These are phyloP conservation scores for Mustela lutreola DNA, from an alignment of 2,113 vertebrate species.

Conservation along the genomic window DNA sequence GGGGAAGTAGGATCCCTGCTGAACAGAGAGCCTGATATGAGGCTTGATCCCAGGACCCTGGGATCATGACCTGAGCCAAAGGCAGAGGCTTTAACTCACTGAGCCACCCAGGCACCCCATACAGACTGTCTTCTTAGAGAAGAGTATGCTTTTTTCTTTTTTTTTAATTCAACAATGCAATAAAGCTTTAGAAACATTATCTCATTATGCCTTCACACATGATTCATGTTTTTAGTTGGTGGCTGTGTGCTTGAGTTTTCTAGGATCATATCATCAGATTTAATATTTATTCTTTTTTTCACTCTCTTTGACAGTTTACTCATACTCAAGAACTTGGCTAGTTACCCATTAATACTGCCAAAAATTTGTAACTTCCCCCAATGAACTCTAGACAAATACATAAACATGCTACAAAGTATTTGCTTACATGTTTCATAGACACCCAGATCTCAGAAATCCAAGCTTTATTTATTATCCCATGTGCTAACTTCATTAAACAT, in stretches of 20 bases:
- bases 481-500: not conserved
- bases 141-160: not conserved
- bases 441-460: not conserved
- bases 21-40: too few relatives aligned
- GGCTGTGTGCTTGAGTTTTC: not conserved
- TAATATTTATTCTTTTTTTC: not conserved
- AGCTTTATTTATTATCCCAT: not conserved
- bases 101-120: not conserved
- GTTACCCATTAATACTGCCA: not conserved
- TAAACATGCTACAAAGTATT: not conserved
- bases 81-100: too few relatives aligned
- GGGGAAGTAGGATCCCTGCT: too few relatives aligned
- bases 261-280: not conserved
- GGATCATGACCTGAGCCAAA: too few relatives aligned
- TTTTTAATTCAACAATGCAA: not conserved
- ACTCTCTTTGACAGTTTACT: not conserved
- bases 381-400: not conserved
- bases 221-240: not conserved
- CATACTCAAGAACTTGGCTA: not conserved
- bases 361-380: not conserved
- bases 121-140: not conserved
- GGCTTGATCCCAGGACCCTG: too few relatives aligned
- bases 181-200: not conserved
- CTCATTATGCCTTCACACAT: not conserved
- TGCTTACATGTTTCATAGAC: not conserved